Percentiles rank a stretch among this genome's conserved stretches.
phyloP scores from a whole-genome alignment of 2,888 invertebrate species.

The Phengaris arion region DNA sequence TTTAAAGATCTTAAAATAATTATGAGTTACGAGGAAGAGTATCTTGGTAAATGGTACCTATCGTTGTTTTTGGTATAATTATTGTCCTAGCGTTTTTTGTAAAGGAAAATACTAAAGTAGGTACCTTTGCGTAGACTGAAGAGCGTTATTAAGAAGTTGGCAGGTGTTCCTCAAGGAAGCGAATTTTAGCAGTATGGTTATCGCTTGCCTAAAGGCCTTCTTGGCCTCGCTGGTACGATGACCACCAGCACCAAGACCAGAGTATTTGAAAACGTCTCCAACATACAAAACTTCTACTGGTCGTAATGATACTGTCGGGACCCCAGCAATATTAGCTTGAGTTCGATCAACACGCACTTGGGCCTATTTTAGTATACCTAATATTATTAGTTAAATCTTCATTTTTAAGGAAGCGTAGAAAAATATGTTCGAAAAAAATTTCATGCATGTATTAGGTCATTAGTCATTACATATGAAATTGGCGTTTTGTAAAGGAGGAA shows the following conservation, averaged over 20 bases:
- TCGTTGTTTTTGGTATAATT: too few species aligned
- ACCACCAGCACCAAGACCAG: slow-evolving; percentile 67
- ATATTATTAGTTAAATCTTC: background rate
- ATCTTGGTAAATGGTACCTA: too few species aligned
- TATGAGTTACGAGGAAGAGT: too few species aligned
- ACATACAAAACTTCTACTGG: slow-evolving; percentile 60
- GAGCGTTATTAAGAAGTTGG: slow-evolving; percentile 59
- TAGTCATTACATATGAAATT: too few species aligned
- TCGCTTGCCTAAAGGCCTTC: slow-evolving; percentile 64
- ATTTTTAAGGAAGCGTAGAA: too few species aligned
- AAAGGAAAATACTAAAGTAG: background rate
- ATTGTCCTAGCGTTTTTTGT: background rate
- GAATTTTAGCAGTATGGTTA: slow-evolving; percentile 69
- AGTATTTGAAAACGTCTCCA: slow-evolving; percentile 59
- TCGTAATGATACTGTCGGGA: slow-evolving; percentile 59
- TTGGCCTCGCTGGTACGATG: slow-evolving; percentile 68
- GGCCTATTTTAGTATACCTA: slow-evolving; percentile 48
- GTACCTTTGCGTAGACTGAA: slow-evolving; percentile 65
- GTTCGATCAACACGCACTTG: slow-evolving; percentile 66
- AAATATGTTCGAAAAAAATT: too few species aligned
- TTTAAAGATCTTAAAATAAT: too few species aligned
- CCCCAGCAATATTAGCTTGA: slow-evolving; percentile 69
- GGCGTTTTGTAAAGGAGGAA: too few species aligned
- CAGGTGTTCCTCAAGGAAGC: slow-evolving; percentile 72
- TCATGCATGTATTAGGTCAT: too few species aligned